phyloP scores from a whole-genome alignment of 2,113 vertebrate genomes.

The Columba livia region DNA sequence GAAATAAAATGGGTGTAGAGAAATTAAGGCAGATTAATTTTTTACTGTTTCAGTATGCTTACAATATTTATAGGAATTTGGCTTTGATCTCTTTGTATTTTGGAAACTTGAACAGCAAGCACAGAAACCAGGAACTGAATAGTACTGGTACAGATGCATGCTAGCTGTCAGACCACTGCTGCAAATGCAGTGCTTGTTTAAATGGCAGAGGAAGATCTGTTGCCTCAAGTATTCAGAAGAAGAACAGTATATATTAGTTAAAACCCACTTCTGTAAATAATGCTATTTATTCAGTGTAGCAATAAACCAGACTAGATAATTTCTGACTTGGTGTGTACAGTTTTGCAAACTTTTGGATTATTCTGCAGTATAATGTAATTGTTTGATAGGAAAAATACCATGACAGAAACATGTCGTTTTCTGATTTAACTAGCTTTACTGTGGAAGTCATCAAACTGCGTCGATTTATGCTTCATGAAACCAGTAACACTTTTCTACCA shows the following conservation, averaged over 20 bases:
- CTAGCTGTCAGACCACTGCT: neutral
- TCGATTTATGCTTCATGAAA: neutral
- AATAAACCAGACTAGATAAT: neutral
- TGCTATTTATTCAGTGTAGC: neutral
- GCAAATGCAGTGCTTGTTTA: neutral
- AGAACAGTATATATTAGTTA: neutral
- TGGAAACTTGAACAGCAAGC: neutral
- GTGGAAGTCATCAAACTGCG: neutral
- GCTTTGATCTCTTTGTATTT: neutral
- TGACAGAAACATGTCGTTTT: neutral
- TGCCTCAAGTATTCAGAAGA: neutral
- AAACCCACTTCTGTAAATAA: neutral
- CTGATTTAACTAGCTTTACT: neutral
- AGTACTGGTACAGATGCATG: neutral
- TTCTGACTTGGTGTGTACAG: neutral
- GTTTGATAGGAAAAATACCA: neutral
- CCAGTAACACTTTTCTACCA: neutral
- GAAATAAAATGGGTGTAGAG: neutral
- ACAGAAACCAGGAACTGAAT: neutral
- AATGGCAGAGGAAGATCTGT: neutral
- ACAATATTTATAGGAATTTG: neutral
- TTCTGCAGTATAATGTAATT: neutral
- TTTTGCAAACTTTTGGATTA: neutral
- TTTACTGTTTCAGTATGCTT: neutral
- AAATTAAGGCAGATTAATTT: neutral